phyloP scores from a whole-genome alignment of 2,113 vertebrate species.

The Amia ocellicauda region DNA sequence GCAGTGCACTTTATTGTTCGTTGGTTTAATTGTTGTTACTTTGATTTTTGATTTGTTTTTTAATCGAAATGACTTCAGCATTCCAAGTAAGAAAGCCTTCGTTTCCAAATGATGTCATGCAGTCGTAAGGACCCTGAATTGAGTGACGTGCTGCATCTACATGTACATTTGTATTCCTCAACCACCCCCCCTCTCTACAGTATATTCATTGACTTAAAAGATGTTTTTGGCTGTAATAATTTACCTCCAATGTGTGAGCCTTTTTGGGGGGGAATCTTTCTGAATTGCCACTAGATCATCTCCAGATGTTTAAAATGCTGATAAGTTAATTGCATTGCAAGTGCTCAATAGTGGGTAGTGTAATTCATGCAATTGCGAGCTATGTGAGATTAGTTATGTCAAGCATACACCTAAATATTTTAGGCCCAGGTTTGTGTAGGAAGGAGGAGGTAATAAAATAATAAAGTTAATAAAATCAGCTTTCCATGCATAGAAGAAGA shows the following conservation, averaged over 20 bases:
- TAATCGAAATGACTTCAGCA: constrained; percentile 8
- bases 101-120: constrained; percentile 31
- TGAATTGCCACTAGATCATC: no score
- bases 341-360: no score
- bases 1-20: not conserved
- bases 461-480: constrained; percentile 6
- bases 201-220: not conserved
- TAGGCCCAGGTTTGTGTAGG: no score
- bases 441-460: no score
- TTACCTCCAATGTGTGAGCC: not conserved
- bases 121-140: constrained; percentile 59
- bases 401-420: no score
- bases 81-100: constrained; percentile 21
- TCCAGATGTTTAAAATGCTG: no score
- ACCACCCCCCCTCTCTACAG: constrained; percentile 29
- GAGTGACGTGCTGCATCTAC: constrained; percentile 64
- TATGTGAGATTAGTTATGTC: no score
- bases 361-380: no score
- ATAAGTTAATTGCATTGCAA: no score
- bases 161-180: constrained; percentile 47
- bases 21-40: no score
- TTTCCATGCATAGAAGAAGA: constrained; percentile 9
- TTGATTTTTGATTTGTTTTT: not conserved
- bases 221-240: not conserved
- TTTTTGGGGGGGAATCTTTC: no score